Evolutionary conservation across 1,140 invertebrate species (phyloP).

Genomic region (Calosoma granatense): DNA sequence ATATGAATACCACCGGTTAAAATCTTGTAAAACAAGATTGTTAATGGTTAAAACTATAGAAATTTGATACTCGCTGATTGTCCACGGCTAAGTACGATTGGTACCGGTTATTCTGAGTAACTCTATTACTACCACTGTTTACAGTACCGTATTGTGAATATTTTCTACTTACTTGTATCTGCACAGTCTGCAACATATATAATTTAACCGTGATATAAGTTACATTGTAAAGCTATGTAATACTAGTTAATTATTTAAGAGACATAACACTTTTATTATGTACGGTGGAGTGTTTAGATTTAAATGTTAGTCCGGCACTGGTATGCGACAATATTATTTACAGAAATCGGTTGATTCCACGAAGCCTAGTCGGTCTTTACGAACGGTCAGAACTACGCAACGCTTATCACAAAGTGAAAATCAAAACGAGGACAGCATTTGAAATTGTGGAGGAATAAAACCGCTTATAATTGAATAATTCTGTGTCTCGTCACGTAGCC

Average conservation of each 20-base stretch:
- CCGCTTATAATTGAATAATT: conserved; percentile 4
- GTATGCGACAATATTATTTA: not conserved
- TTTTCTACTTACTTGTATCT: no score
- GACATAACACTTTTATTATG: no score
- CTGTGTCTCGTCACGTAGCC: not conserved
- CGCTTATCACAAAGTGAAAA: not conserved
- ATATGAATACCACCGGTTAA: not conserved
- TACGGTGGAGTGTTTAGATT: no score
- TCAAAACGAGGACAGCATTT: not conserved
- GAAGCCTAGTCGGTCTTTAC: not conserved
- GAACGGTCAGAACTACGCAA: not conserved
- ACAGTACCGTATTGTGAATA: no score
- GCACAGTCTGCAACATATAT: no score
- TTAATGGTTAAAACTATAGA: conserved; percentile 6
- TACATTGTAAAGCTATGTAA: no score
- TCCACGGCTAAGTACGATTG: not conserved
- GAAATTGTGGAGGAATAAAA: not conserved
- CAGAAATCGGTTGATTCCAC: conserved; percentile 1
- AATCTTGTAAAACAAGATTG: not conserved
- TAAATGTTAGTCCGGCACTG: not conserved
- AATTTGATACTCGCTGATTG: conserved; percentile 5
- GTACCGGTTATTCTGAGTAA: no score
- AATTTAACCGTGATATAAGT: no score
- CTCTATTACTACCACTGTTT: no score
- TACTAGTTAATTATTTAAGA: no score